Evolutionary conservation across 2,888 invertebrate genomes (phyloP).

Genomic region (Phalangium opilio): DNA sequence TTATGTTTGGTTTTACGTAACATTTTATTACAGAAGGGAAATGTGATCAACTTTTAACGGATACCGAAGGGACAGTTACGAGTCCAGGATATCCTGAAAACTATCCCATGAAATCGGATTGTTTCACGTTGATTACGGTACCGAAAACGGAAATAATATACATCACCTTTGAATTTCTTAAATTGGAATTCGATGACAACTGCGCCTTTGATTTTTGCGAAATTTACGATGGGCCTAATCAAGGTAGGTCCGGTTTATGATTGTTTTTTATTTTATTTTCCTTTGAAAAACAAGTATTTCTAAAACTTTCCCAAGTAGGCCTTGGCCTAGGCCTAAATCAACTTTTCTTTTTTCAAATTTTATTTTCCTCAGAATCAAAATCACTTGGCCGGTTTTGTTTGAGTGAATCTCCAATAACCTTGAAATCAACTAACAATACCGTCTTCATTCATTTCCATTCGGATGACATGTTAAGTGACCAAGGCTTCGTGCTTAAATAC

Average conservation of each 20-base stretch:
- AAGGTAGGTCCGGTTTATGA: constrained; percentile 7
- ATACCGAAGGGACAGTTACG: constrained; percentile 11
- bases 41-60: constrained; percentile 3
- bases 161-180: constrained; percentile 16
- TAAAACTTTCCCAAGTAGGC: too few relatives aligned
- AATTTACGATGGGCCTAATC: constrained; percentile 18
- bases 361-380: background rate
- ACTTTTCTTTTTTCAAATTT: too few relatives aligned
- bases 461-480: constrained; percentile 18
- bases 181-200: constrained; percentile 18
- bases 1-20: too few relatives aligned
- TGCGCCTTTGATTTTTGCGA: constrained; percentile 22
- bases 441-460: constrained; percentile 21
- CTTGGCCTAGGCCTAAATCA: too few relatives aligned
- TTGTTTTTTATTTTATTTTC: too few relatives aligned
- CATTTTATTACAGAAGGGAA: too few relatives aligned
- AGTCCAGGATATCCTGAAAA: constrained; percentile 21
- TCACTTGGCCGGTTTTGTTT: constrained; percentile 1
- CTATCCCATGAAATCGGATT: constrained; percentile 22
- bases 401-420: background rate
- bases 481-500: constrained; percentile 17
- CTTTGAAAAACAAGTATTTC: too few relatives aligned
- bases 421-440: constrained; percentile 10
- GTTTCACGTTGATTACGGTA: constrained; percentile 20
- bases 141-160: constrained; percentile 12